A percentile compares a stretch with the other conserved stretches of the same genome.
These are phyloP conservation scores for Thalpophila matura DNA, from an alignment of 2,888 invertebrate species.

Conservation along the genomic window DNA sequence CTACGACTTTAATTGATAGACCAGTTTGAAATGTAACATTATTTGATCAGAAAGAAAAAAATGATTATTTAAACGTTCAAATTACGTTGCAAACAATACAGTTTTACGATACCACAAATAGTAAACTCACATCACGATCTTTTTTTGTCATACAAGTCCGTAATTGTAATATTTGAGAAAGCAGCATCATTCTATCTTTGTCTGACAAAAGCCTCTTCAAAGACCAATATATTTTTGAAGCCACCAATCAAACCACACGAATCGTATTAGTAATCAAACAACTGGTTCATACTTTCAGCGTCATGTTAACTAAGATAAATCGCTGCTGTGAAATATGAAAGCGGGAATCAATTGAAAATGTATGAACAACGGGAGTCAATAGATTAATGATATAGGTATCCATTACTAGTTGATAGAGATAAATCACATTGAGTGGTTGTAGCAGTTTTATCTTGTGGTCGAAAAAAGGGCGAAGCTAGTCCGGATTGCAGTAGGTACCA, in stretches of 20 bases:
- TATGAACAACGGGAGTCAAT: conserved; percentile 49
- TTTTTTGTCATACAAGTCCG: background rate
- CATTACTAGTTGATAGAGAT: conserved; percentile 22
- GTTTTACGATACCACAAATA: conserved; percentile 14
- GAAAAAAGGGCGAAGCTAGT: no score
- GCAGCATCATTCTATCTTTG: conserved; percentile 1
- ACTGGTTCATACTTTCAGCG: conserved; percentile 46
- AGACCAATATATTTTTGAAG: conserved; percentile 29
- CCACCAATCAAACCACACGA: conserved; percentile 26
- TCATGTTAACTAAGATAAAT: conserved; percentile 53
- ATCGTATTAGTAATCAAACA: conserved; percentile 45
- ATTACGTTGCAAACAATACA: background rate
- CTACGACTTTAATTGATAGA: conserved; percentile 38
- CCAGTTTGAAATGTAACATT: conserved; percentile 26
- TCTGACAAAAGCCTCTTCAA: conserved; percentile 21
- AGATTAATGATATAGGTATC: conserved; percentile 43
- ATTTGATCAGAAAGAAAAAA: conserved; percentile 36
- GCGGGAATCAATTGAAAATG: conserved; percentile 47
- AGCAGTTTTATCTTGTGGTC: background rate
- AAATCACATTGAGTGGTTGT: no score
- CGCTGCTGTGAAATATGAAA: conserved; percentile 41
- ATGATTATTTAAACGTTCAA: conserved; percentile 19
- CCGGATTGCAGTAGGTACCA: no score
- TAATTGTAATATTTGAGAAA: conserved; percentile 7
- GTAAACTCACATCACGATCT: background rate